phyloP scores from a whole-genome alignment of 2,888 invertebrate species.

The Epistrophe eligans region DNA sequence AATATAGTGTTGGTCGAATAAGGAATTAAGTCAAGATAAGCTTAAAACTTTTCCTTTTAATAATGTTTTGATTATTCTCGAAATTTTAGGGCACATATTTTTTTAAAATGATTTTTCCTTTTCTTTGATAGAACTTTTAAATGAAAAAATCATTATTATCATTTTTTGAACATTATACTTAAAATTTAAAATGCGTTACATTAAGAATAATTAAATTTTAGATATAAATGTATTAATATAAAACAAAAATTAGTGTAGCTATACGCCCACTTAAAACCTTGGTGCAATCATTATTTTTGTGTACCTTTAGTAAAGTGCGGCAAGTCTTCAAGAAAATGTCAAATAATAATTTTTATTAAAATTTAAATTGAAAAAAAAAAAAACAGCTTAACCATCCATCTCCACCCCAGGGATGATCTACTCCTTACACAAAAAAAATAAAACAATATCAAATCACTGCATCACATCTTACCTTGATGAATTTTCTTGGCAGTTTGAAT shows the following conservation, averaged over 20 bases:
- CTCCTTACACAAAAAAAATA: constrained; percentile 31
- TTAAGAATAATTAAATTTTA: neutral
- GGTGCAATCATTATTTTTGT: constrained; percentile 36
- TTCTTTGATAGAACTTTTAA: too few species aligned
- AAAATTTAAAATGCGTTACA: neutral
- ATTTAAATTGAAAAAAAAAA: neutral
- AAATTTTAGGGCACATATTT: too few species aligned
- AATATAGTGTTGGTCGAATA: too few species aligned
- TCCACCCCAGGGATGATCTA: constrained; percentile 71
- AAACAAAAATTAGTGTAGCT: constrained; percentile 25
- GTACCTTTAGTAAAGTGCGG: constrained; percentile 34
- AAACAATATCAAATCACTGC: neutral
- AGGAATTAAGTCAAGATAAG: too few species aligned
- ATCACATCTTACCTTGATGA: constrained; percentile 64
- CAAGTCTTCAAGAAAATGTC: constrained; percentile 1
- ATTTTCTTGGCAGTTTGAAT: constrained; percentile 79
- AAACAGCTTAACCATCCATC: constrained; percentile 24
- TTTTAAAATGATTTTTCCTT: too few species aligned
- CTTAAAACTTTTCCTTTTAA: too few species aligned
- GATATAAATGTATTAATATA: constrained; percentile 3
- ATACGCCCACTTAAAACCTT: constrained; percentile 30
- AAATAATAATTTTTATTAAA: neutral
- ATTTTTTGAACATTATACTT: neutral
- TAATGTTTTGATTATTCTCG: too few species aligned
- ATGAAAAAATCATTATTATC: too few species aligned